These are phyloP conservation scores for Phoebastria nigripes DNA, from an alignment of 2,797 vertebrate genomes.

Conservation along the genomic window DNA sequence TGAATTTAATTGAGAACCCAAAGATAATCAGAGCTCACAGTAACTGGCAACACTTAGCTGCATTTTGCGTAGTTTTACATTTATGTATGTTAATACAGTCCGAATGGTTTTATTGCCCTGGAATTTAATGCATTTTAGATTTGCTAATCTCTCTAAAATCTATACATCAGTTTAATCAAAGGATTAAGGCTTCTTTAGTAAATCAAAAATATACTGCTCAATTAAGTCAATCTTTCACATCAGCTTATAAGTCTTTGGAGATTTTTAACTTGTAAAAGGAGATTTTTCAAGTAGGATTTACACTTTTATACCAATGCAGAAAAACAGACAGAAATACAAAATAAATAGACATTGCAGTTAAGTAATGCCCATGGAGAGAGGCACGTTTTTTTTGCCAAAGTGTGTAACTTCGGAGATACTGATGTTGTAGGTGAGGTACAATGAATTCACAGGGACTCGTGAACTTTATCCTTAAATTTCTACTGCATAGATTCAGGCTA, in stretches of 20 bases:
- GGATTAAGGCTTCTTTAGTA: slow-evolving; percentile 56
- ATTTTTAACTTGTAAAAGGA: slow-evolving; percentile 41
- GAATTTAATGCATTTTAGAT: slow-evolving; percentile 55
- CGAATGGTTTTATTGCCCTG: not conserved
- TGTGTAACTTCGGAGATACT: not conserved
- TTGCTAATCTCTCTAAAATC: slow-evolving; percentile 57
- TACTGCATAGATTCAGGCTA: not conserved
- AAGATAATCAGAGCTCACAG: not conserved
- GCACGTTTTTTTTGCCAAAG: fast-evolving
- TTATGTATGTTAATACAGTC: not conserved
- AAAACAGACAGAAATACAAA: slow-evolving; percentile 2
- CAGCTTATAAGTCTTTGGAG: slow-evolving; percentile 60
- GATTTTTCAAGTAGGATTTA: slow-evolving; percentile 60
- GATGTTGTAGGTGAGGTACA: not conserved
- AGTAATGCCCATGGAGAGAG: not conserved
- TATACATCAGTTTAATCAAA: slow-evolving; percentile 46
- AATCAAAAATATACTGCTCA: slow-evolving; percentile 68
- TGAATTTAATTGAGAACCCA: not conserved
- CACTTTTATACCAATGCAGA: not conserved
- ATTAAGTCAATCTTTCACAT: slow-evolving; percentile 68
- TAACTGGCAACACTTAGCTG: not conserved
- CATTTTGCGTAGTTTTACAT: not conserved
- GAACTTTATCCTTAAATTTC: not conserved
- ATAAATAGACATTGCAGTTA: not conserved
- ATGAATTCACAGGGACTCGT: fast-evolving